phyloP scores from a whole-genome alignment of 2,113 vertebrate genomes.

The Riparia riparia region DNA sequence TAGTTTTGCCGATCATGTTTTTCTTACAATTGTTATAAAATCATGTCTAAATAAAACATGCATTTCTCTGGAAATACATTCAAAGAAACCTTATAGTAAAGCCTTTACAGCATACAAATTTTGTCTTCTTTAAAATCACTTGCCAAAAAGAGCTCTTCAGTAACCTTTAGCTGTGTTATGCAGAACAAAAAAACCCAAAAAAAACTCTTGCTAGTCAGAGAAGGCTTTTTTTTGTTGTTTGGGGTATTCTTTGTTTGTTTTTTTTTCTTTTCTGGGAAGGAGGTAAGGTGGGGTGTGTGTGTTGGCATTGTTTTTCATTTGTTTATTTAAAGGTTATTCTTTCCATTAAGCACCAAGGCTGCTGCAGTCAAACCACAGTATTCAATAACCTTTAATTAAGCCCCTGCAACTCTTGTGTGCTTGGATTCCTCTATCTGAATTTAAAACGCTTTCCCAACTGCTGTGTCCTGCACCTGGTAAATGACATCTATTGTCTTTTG shows the following conservation, averaged over 20 bases:
- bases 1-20: background rate
- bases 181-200: background rate
- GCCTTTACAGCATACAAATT: background rate
- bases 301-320: background rate
- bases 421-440: background rate
- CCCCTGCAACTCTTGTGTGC: background rate
- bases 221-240: background rate
- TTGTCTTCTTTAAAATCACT: background rate
- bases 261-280: background rate
- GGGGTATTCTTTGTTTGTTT: background rate
- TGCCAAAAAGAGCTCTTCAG: background rate
- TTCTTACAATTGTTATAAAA: background rate
- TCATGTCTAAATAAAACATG: background rate
- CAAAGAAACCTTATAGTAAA: background rate
- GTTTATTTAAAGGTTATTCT: background rate
- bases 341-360: background rate
- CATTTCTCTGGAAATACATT: background rate
- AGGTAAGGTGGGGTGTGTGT: background rate
- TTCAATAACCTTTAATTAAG: background rate
- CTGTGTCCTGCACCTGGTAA: background rate
- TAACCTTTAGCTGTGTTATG: background rate
- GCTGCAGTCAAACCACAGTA: background rate
- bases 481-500: background rate
- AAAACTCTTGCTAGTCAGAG: background rate
- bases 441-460: background rate